Base-by-base conservation (phyloP, 1,140 invertebrate species). In the Harpegnathos saltator region DNA sequence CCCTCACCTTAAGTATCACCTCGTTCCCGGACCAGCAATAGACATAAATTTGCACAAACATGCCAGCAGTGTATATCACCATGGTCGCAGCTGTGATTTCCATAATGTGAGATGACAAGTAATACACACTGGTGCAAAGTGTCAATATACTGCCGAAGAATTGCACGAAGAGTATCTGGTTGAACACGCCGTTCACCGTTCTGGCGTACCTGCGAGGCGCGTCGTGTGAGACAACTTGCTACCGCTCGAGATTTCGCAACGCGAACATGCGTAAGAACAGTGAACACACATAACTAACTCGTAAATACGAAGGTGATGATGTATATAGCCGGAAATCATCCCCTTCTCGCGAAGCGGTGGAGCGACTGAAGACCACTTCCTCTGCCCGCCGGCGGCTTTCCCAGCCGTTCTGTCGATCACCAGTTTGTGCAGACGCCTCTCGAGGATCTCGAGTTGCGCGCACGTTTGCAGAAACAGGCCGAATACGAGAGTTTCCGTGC, bases 21-120 rank as follows among this genome's bases (percentile, higher is more conserved):
- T 89, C 78, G 26, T 88, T 85, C n/a, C 87, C 89, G n/a, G 83
- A 89, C 61, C 83, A 89, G 56, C 86, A 88, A 54, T 85, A 91
- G 22, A 87, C 14, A 59, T 85, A 90, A 19, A 83, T 89, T 68
- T 91, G 83, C 11, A 85, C 1, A 11, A 85, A 63, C 59, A 84
- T 87, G 15, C 68, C 61, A 14, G 48, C 56, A 17, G 87, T 73
- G 33, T 85, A 89, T 5, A 86, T 11, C 14, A 83, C 24, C 0
- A 89, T 14, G 11, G 65, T 19, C 0, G 72, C 24, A 33, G 83
- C 82, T 50, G 75, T 73, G 1, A 22, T 17, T 22, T 85, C 88
- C 0, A 68, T 56, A 22, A 86, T 59, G 26, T 86, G 56, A 19
- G 61, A 59, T 7, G 85, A 85, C n/a, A 92, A 14, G 7, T 87